phyloP scores from a whole-genome alignment of 2,888 invertebrate species.

The Agonum fuliginosum region DNA sequence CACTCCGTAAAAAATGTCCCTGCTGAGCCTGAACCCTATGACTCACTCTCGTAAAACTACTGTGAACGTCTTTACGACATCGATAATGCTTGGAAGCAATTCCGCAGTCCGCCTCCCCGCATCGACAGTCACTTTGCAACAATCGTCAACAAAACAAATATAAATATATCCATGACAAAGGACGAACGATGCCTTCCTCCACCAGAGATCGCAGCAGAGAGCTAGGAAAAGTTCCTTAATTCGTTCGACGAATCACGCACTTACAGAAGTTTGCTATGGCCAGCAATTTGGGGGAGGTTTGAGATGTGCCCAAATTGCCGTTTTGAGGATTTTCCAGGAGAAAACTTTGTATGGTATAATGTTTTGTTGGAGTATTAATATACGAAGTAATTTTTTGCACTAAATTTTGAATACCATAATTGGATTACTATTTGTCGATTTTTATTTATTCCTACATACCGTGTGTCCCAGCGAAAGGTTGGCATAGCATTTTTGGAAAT shows the following conservation, averaged over 20 bases:
- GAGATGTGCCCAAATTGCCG: slow-evolving; percentile 17
- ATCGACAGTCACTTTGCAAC: slow-evolving; percentile 63
- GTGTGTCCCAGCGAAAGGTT: too few relatives aligned
- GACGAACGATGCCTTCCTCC: slow-evolving; percentile 55
- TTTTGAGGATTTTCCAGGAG: neutral
- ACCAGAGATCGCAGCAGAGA: slow-evolving; percentile 40
- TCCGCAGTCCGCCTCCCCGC: neutral
- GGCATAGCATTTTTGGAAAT: too few relatives aligned
- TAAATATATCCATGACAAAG: slow-evolving; percentile 67
- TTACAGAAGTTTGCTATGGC: slow-evolving; percentile 36
- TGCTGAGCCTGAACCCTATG: neutral
- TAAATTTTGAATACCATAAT: too few relatives aligned
- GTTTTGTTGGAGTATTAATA: too few relatives aligned
- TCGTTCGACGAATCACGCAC: slow-evolving; percentile 53
- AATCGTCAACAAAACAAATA: slow-evolving; percentile 66
- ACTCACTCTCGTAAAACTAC: slow-evolving; percentile 51
- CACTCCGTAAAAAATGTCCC: slow-evolving; percentile 5
- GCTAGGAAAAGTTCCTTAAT: slow-evolving; percentile 50
- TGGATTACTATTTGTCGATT: too few relatives aligned
- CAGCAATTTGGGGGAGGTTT: slow-evolving; percentile 1
- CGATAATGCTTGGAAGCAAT: slow-evolving; percentile 13
- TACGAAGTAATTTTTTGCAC: too few relatives aligned
- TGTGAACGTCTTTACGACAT: slow-evolving; percentile 53
- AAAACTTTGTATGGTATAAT: neutral
- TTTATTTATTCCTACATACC: too few relatives aligned